Percentiles rank a stretch among this genome's conserved stretches.
Evolutionary conservation across 2,113 vertebrate genomes (phyloP).

Genomic region (Dipodomys merriami): DNA sequence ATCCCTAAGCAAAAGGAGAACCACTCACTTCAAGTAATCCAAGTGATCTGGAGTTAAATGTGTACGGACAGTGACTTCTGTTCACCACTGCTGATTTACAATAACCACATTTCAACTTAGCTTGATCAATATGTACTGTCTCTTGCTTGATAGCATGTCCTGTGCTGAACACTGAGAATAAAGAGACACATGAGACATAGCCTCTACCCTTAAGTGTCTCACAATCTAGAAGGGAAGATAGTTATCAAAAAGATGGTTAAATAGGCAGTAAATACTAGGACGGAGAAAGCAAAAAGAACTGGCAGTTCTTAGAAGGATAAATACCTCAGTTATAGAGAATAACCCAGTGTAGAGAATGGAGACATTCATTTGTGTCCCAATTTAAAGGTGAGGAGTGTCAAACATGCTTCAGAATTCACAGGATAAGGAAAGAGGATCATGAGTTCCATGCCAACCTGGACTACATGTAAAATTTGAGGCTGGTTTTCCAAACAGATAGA

Average conservation of each 20-base stretch:
- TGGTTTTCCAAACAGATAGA: slow-evolving; percentile 19
- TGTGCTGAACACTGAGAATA: not conserved
- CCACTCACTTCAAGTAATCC: not conserved
- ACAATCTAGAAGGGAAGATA: not conserved
- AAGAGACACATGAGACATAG: slow-evolving; percentile 13
- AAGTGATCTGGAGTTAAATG: slow-evolving; percentile 15
- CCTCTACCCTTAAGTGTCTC: slow-evolving; percentile 14
- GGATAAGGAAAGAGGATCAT: not conserved
- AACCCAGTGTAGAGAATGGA: not conserved
- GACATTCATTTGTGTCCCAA: not conserved
- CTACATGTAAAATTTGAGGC: too few relatives aligned
- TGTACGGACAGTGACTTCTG: not conserved
- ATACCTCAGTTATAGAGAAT: not conserved
- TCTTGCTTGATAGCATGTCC: slow-evolving; percentile 6
- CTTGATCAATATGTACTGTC: slow-evolving; percentile 57
- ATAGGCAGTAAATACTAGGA: not conserved
- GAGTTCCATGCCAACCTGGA: not conserved
- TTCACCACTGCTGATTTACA: slow-evolving; percentile 51
- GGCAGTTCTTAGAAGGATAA: not conserved
- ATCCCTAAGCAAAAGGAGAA: not conserved
- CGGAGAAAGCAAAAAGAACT: not conserved
- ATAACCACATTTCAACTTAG: slow-evolving; percentile 49
- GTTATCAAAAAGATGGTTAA: slow-evolving; percentile 8
- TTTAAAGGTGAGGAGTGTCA: not conserved
- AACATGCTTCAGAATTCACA: not conserved